Base-by-base conservation (phyloP, 2,888 invertebrate genomes). In the Drosophila eohydei region DNA sequence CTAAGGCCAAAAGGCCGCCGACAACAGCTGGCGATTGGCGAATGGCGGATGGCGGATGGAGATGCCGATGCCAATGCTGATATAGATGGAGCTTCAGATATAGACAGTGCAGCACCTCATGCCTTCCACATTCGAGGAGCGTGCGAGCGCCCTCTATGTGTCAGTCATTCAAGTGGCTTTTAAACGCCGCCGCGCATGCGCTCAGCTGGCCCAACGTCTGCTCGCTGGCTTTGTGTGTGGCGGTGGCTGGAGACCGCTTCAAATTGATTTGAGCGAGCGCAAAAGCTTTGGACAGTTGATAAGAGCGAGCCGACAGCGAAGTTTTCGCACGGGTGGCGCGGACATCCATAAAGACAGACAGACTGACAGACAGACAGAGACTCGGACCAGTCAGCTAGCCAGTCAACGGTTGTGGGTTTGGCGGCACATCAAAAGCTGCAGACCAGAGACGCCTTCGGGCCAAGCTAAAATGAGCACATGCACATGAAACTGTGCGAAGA, bases 191-290 rank as follows among this genome's bases (percentile, higher is more conserved):
- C 74, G 83, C 83, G 80, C 82, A 81, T 83, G 83, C 83, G 74
- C 77, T 51, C 30, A 54, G 66, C 60, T 44, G 14, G 34, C 41
- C 14, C 51, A 28, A 28, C 34, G 16, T n/a, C 30, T 16, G 11
- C 11, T n/a, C 26, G 21, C 26, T 11, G 8, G 40, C 21, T 21
- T 21, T 38, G 46, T 67, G 70, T 80, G 70, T 82, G 80, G 43
- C 26, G 44, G 28, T 74, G 69, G 30, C 32, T 36, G 38, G 71
- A 21, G 74, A 78, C 71, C 83, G 84, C 84, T 86, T 72, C 83
- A 74, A 85, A 87, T 87, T 87, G 84, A 87, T 85, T 84, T 84
- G 82, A 83, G 73, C 86, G 82, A 74, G 67, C 82, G 80, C 79
- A 72, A 81, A 71, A 79, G 74, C 84, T 83, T 80, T 52, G 74